phyloP scores from a whole-genome alignment of 2,797 vertebrate genomes.

The Pogonophryne albipinna region DNA sequence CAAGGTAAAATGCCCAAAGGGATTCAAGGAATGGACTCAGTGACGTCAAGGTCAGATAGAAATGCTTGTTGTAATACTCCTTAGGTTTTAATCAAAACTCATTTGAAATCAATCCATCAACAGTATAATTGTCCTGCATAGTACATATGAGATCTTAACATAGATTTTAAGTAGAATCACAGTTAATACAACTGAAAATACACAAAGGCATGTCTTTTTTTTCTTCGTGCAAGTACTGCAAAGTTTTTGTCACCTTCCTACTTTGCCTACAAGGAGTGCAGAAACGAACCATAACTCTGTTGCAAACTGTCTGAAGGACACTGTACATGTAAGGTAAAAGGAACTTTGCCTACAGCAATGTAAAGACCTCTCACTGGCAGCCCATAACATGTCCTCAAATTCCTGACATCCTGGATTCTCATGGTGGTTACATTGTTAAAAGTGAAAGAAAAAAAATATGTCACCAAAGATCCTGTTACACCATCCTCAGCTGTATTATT shows the following conservation, averaged over 20 bases:
- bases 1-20: constrained; percentile 34
- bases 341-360: constrained; percentile 48
- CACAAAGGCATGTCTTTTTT: neutral
- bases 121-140: neutral
- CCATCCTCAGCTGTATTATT: constrained; percentile 14
- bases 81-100: neutral
- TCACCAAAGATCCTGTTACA: constrained; percentile 26
- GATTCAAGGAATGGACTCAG: constrained; percentile 28
- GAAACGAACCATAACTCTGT: constrained; percentile 2
- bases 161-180: neutral
- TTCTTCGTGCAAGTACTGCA: neutral
- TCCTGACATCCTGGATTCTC: constrained; percentile 38
- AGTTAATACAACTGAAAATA: neutral
- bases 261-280: neutral
- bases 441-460: constrained; percentile 21
- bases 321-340: constrained; percentile 40
- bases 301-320: constrained; percentile 37
- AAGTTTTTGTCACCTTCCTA: neutral
- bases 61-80: neutral
- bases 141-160: neutral
- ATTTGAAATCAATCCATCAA: neutral
- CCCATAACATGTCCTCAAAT: constrained; percentile 39
- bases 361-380: constrained; percentile 39
- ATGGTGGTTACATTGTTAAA: constrained; percentile 31
- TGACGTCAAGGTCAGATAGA: constrained; percentile 54